Conservation (phyloP, 2,888 invertebrate species). For the Drosophila silvestris region DNA sequence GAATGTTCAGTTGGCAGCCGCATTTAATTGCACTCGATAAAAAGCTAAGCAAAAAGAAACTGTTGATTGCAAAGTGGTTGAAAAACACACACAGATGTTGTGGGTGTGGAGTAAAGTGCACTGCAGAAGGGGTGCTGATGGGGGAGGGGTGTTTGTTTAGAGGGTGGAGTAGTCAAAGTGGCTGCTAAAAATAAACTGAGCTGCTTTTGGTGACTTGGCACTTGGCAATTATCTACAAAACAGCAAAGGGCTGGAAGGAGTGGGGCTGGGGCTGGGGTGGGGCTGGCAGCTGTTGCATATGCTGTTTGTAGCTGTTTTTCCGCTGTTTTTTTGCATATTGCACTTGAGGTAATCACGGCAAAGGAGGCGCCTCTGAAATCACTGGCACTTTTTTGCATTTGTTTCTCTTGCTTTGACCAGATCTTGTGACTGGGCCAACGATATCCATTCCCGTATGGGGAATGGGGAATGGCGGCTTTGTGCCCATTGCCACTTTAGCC, state of each 20-base stretch:
- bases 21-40: slow-evolving; percentile 59
- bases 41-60: slow-evolving; percentile 47
- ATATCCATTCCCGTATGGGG: slow-evolving; percentile 1
- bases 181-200: not conserved
- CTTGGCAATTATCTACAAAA: slow-evolving; percentile 54
- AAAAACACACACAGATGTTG: not conserved
- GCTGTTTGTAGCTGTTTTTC: slow-evolving; percentile 5
- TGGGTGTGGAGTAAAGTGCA: not conserved
- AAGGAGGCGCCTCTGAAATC: slow-evolving; percentile 32
- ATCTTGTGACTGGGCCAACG: slow-evolving; percentile 51
- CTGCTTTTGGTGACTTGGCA: slow-evolving; percentile 40
- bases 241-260: not conserved
- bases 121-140: too few species aligned
- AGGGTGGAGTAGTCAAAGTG: not conserved
- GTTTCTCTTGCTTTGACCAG: not conserved
- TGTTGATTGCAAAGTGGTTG: slow-evolving; percentile 52
- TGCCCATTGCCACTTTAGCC: not conserved
- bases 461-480: not conserved
- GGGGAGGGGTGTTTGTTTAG: not conserved
- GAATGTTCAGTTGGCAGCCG: slow-evolving; percentile 28
- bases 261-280: accelerated
- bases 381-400: slow-evolving; percentile 5
- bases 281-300: not conserved
- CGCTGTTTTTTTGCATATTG: slow-evolving; percentile 10
- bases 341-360: slow-evolving; percentile 29